phyloP scores from a whole-genome alignment of 2,113 vertebrate species.

The Tychaedon coryphoeus region DNA sequence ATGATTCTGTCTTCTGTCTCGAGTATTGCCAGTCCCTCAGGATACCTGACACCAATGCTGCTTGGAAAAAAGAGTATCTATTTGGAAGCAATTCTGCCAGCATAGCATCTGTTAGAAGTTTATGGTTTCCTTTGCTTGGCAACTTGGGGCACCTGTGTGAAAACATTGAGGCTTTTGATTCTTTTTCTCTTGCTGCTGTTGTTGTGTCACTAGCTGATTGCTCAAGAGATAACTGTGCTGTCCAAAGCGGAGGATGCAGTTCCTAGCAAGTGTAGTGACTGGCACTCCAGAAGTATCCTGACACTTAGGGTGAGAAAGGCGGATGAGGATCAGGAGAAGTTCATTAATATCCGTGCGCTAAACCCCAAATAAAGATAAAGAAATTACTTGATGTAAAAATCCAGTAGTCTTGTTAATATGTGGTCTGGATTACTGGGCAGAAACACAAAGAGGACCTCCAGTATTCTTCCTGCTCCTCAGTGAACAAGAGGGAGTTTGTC shows the following conservation, averaged over 20 bases:
- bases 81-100: conserved; percentile 2
- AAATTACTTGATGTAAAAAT: not conserved
- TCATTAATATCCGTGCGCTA: not conserved
- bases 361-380: not conserved
- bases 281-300: not conserved
- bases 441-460: not conserved
- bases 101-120: not conserved
- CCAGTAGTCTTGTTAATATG: rapidly evolving
- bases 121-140: not conserved
- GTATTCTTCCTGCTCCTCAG: not conserved
- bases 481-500: not conserved
- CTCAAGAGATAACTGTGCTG: not conserved
- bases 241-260: not conserved
- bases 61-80: not conserved
- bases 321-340: not conserved
- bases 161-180: conserved; percentile 2
- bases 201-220: not conserved
- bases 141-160: conserved; percentile 20
- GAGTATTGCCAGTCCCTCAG: not conserved
- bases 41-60: not conserved
- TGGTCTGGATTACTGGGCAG: not conserved
- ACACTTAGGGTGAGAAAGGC: not conserved
- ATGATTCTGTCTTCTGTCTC: not conserved
- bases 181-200: not conserved
- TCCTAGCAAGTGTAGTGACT: not conserved